Conservation (phyloP, 2,113 vertebrate genomes). For the Gavia stellata region DNA sequence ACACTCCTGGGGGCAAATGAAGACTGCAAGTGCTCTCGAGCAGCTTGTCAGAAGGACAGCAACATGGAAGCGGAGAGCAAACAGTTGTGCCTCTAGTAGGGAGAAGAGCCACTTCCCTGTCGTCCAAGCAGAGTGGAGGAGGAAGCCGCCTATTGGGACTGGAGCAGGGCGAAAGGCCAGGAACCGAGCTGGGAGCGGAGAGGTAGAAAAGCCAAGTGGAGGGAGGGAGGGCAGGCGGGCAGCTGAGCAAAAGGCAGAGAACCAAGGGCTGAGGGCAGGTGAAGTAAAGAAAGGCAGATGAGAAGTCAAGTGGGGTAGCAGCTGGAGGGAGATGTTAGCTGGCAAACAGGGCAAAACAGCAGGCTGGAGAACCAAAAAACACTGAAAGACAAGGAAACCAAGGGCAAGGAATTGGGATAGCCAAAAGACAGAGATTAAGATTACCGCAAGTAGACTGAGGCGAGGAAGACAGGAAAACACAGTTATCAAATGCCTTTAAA, state of each 20-base stretch:
- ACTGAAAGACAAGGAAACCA: background rate
- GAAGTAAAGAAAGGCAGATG: background rate
- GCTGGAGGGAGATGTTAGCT: background rate
- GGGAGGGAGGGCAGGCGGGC: background rate
- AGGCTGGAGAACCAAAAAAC: background rate
- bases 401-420: background rate
- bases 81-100: rapidly evolving
- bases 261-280: rapidly evolving
- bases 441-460: background rate
- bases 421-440: background rate
- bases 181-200: rapidly evolving
- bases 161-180: background rate
- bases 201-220: background rate
- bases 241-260: background rate
- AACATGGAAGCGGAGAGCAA: rapidly evolving
- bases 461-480: background rate
- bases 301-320: background rate
- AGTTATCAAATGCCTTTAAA: background rate
- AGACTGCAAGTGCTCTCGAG: rapidly evolving
- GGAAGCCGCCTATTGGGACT: background rate
- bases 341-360: background rate
- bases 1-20: background rate
- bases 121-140: background rate
- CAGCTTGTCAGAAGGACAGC: background rate
- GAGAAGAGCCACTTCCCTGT: background rate